These are phyloP conservation scores for Bedellia somnulentella DNA, from an alignment of 2,888 invertebrate species.

Conservation along the genomic window DNA sequence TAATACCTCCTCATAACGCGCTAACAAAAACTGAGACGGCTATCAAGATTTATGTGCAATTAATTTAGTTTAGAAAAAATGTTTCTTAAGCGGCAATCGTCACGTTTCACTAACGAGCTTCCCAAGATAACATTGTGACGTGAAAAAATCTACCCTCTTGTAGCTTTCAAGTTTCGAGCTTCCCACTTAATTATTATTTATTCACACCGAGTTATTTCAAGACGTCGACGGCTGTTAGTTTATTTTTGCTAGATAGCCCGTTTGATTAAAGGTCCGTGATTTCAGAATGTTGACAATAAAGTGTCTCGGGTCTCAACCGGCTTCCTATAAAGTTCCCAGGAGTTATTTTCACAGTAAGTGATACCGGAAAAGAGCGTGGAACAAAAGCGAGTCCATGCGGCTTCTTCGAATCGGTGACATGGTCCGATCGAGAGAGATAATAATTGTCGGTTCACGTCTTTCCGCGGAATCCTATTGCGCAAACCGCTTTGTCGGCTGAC, in stretches of 20 bases:
- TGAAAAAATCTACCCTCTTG: constrained; percentile 39
- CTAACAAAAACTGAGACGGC: too few species aligned
- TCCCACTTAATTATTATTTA: constrained; percentile 15
- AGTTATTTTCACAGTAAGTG: constrained; percentile 6
- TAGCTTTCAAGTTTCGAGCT: constrained; percentile 14
- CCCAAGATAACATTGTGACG: constrained; percentile 49
- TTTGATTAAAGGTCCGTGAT: constrained; percentile 1
- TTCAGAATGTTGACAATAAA: constrained; percentile 3
- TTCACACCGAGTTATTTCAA: too few species aligned
- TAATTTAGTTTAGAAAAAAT: too few species aligned
- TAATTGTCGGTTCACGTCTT: constrained; percentile 55
- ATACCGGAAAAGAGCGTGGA: constrained; percentile 7
- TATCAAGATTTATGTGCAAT: too few species aligned
- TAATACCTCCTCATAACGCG: too few species aligned
- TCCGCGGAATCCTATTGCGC: constrained; percentile 57
- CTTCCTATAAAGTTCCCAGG: constrained; percentile 1
- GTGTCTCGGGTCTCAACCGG: constrained; percentile 1
- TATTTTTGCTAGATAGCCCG: constrained; percentile 1
- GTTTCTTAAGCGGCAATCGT: too few species aligned
- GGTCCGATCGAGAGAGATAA: constrained; percentile 46
- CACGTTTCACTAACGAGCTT: constrained; percentile 55
- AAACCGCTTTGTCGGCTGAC: constrained; percentile 54
- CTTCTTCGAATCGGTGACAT: constrained; percentile 43
- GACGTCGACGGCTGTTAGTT: constrained; percentile 9
- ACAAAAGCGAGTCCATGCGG: constrained; percentile 20